phyloP scores from a whole-genome alignment of 2,113 vertebrate species.

The Actenoides hombroni region DNA sequence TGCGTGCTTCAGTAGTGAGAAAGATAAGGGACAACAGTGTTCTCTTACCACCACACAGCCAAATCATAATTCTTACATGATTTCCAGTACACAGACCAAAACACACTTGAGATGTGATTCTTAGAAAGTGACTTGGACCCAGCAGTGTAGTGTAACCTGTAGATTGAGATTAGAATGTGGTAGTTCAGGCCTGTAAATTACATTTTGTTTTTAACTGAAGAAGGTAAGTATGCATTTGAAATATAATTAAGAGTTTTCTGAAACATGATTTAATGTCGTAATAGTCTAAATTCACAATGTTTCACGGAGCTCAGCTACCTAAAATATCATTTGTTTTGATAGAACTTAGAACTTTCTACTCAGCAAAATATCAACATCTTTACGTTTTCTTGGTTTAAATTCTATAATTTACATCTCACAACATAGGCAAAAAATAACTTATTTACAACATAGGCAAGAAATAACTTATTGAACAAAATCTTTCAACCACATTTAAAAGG shows the following conservation, averaged over 20 bases:
- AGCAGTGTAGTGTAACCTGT: background rate
- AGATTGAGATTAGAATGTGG: background rate
- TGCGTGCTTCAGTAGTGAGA: background rate
- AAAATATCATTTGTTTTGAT: background rate
- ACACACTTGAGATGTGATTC: accelerated
- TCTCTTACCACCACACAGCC: background rate
- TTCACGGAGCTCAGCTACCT: background rate
- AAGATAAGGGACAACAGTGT: background rate
- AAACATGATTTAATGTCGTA: background rate
- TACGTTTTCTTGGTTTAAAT: background rate
- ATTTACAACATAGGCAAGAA: background rate
- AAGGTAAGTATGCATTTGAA: background rate
- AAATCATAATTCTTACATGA: accelerated
- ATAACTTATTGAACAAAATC: background rate
- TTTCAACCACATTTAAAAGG: background rate
- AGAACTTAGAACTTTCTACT: background rate
- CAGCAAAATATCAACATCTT: background rate
- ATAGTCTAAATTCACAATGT: background rate
- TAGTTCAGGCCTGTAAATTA: background rate
- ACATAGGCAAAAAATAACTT: background rate
- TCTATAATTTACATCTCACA: background rate
- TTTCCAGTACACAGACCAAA: background rate
- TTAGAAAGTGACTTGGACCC: background rate
- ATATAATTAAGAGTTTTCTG: background rate
- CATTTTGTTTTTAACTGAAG: background rate